Percentiles rank a stretch among this genome's conserved stretches.
Conservation (phyloP, 2,888 invertebrate species). For the Rhogogaster chlorosoma region DNA sequence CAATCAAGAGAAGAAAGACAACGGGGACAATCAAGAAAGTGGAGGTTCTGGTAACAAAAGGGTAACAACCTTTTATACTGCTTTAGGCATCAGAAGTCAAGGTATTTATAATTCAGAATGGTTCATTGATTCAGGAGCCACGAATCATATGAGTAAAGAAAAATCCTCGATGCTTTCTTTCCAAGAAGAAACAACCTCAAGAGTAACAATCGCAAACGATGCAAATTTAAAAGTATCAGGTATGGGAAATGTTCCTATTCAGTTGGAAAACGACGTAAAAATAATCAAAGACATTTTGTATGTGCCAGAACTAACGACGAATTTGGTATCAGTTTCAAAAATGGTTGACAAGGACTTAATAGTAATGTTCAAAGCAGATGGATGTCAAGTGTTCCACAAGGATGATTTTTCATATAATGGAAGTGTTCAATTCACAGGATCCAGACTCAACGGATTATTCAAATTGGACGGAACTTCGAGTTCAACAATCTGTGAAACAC, state of each 20-base stretch:
- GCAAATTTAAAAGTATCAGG: neutral
- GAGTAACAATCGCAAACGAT: neutral
- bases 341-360: neutral
- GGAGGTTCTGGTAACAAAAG: neutral
- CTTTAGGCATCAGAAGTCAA: too few relatives aligned
- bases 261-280: neutral
- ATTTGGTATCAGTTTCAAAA: constrained; percentile 9
- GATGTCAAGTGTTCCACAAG: constrained; percentile 4
- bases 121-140: constrained; percentile 15
- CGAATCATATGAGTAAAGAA: constrained; percentile 6
- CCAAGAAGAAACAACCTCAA: neutral
- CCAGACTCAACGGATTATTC: constrained; percentile 8
- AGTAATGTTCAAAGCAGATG: neutral
- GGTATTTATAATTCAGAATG: neutral
- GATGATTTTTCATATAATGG: neutral
- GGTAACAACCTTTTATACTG: neutral
- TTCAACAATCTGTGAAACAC: neutral
- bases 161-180: neutral
- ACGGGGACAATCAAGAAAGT: neutral
- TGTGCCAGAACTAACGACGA: neutral
- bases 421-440: neutral
- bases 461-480: neutral
- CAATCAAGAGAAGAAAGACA: neutral
- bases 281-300: neutral
- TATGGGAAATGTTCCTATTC: neutral